phyloP scores from a whole-genome alignment of 2,113 vertebrate species.

The Bubo blakistoni region DNA sequence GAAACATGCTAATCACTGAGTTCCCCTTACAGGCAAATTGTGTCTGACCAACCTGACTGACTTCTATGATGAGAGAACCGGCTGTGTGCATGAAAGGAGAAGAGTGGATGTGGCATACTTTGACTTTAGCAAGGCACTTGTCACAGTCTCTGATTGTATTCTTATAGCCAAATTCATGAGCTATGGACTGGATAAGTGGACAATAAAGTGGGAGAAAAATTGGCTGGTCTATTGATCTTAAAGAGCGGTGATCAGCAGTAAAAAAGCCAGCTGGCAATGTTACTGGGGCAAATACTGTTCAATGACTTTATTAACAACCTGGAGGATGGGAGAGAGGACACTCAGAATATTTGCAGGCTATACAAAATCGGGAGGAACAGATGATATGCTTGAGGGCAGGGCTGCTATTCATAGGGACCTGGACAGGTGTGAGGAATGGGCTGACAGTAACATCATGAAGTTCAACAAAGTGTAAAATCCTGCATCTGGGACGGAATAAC shows the following conservation, averaged over 20 bases:
- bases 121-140: not conserved
- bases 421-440: conserved; percentile 7
- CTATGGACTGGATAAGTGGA: not conserved
- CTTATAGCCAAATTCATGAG: not conserved
- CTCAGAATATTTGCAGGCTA: not conserved
- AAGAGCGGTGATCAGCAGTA: not conserved
- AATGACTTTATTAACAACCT: not conserved
- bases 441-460: not conserved
- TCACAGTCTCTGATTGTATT: not conserved
- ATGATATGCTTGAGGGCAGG: not conserved
- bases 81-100: not conserved
- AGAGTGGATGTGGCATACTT: not conserved
- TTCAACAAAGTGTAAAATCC: conserved; percentile 14
- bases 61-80: not conserved
- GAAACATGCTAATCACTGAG: not conserved
- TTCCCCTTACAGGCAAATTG: not conserved
- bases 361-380: not conserved
- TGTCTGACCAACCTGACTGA: not conserved
- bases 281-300: not conserved
- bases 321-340: not conserved
- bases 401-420: not conserved
- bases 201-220: not conserved
- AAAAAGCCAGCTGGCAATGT: not conserved
- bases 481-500: not conserved
- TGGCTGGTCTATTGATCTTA: not conserved